Evolutionary conservation across 2,797 vertebrate species (phyloP), one percentile per base, ranked within the genome.

Genomic region (Cryptoblepharus egeriae): DNA sequence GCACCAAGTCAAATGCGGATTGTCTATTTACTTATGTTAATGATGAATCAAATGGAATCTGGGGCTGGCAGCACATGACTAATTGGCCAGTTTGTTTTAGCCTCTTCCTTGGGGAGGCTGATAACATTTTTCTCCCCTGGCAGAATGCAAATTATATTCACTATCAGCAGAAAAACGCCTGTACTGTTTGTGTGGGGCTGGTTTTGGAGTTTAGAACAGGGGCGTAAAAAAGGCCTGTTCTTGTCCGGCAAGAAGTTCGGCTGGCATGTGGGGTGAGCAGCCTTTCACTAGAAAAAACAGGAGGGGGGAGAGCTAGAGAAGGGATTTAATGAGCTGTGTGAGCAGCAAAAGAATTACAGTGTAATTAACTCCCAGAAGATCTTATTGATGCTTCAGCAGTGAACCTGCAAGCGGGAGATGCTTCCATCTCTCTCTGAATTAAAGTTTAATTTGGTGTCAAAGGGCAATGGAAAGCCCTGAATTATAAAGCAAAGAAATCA

Each of bases 381-480:
- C 84, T 90, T 85, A 80, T 2, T 76, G 64, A 86, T 16, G 12
- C 15, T 84, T 73, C 52, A 76, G 42, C n/a, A 72, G 74, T 82
- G 55, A 80, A 71, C 69, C 67, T 82, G 55, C 22, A 13, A 22
- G 83, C 85, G 80, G 90, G 88, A 74, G 68, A 70, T 86, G 64
- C 76, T 87, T 89, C 86, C 79, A 88, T 88, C 77, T 89, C 82
- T 10, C 42, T 5, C n/a, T 80, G 85, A 92, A 91, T 92, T 91
- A 90, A 92, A 93, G 74, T 90, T 94, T 93, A 88, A 92, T 93
- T 94, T 85, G 49, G 57, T 90, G 91, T 94, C 91, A 90, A 83
- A 90, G 86, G 89, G 79, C 83, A 88, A 75, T 88, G 77, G 85
- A 85, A 91, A 88, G 77, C 57, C 74, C 61, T 85, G 79, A 60